These are phyloP conservation scores for Alloplasta piceator DNA, from an alignment of 2,888 invertebrate genomes.

Conservation along the genomic window DNA sequence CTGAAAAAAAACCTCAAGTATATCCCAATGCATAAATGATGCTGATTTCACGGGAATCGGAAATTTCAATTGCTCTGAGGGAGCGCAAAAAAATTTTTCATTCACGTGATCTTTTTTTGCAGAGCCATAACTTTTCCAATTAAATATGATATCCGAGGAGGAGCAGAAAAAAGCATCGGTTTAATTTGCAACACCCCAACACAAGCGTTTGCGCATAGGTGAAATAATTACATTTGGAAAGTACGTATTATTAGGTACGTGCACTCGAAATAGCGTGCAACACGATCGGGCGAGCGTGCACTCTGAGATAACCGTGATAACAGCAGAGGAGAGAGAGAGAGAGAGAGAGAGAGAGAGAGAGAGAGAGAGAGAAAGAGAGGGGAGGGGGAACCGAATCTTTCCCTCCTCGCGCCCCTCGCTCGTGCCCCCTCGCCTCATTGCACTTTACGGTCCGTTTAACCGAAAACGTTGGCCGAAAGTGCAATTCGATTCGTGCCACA, in stretches of 20 bases:
- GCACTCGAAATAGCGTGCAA: constrained; percentile 41
- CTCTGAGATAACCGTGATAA: neutral
- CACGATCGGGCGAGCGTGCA: constrained; percentile 33
- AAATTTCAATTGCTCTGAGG: too few species aligned
- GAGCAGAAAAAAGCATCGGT: neutral
- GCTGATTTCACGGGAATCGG: too few species aligned
- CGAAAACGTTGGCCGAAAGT: constrained; percentile 78
- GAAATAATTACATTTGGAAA: neutral
- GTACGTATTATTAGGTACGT: constrained; percentile 19
- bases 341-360: constrained; percentile 45
- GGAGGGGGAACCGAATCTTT: constrained; percentile 42
- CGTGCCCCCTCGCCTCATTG: constrained; percentile 75
- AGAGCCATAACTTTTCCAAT: too few species aligned
- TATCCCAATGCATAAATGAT: too few species aligned
- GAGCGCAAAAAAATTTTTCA: too few species aligned
- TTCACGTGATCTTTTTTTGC: too few species aligned
- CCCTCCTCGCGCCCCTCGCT: constrained; percentile 48
- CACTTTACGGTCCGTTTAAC: constrained; percentile 77
- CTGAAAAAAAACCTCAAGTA: too few species aligned
- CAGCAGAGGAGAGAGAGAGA: constrained; percentile 30
- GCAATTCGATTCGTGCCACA: constrained; percentile 78
- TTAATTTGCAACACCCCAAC: neutral
- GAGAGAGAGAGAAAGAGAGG: constrained; percentile 40
- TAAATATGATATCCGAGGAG: too few species aligned
- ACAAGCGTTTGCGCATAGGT: constrained; percentile 4